These are phyloP conservation scores for Ophioninae sp. DNA, from an alignment of 2,888 invertebrate genomes.

Conservation along the genomic window DNA sequence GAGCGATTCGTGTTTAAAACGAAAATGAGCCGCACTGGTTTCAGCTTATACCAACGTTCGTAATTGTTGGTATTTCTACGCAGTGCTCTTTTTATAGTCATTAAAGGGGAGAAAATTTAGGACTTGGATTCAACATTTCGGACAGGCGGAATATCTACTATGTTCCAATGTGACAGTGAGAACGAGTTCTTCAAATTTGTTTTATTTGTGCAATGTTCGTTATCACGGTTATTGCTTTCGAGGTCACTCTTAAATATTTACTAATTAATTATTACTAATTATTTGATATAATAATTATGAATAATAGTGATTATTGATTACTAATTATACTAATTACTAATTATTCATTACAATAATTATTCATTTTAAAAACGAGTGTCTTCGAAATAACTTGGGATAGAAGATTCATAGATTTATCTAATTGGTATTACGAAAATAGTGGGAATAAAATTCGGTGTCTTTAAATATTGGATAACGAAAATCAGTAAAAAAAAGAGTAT, in stretches of 20 bases:
- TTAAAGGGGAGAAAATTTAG: constrained; percentile 14
- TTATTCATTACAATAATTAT: too few species aligned
- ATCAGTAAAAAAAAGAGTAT: too few species aligned
- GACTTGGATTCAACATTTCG: not conserved
- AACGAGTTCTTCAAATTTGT: not conserved
- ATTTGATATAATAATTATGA: too few species aligned
- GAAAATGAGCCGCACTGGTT: constrained; percentile 24
- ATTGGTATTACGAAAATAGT: not conserved
- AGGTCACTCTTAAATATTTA: not conserved
- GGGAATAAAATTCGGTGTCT: not conserved
- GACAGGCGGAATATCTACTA: not conserved
- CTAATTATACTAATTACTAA: too few species aligned
- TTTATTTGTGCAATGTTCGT: not conserved
- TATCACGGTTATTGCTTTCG: not conserved
- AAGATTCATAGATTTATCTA: not conserved
- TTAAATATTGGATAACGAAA: not conserved
- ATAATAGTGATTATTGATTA: too few species aligned
- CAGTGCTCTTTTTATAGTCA: constrained; percentile 19
- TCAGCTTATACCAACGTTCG: constrained; percentile 19
- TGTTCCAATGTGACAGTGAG: not conserved
- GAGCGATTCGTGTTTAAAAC: constrained; percentile 31
- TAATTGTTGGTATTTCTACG: constrained; percentile 27
- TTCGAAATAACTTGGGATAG: not conserved
- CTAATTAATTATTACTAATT: too few species aligned
- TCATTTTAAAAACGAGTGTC: not conserved